Percentiles rank a stretch among this genome's conserved stretches.
These are phyloP conservation scores for Heterochromis multidens DNA, from an alignment of 2,113 vertebrate species.

Conservation along the genomic window DNA sequence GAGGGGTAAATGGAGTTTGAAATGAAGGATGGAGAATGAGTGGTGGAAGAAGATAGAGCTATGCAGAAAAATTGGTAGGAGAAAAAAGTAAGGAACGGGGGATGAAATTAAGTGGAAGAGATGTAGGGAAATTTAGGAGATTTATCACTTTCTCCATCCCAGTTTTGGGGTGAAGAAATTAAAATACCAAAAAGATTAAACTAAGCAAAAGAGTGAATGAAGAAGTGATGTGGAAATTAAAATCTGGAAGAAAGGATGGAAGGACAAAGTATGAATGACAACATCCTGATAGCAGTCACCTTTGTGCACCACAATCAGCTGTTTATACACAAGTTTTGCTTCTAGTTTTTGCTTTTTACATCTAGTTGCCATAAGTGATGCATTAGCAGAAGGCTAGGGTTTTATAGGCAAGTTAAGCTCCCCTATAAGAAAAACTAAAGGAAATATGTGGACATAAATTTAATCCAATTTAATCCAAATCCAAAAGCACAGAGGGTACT, in stretches of 20 bases:
- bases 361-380: not conserved
- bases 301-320: not conserved
- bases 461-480: too few species aligned
- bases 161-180: not conserved
- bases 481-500: rapidly evolving
- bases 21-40: not conserved
- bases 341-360: not conserved
- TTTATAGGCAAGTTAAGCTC: not conserved
- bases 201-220: not conserved
- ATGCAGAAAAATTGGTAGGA: not conserved
- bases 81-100: not conserved
- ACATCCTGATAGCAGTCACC: not conserved
- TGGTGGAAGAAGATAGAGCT: not conserved
- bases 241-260: not conserved
- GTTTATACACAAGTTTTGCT: rapidly evolving
- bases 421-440: too few species aligned
- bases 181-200: not conserved
- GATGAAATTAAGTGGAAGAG: not conserved
- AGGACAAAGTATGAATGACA: not conserved
- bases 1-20: not conserved
- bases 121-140: not conserved
- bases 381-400: not conserved
- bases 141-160: rapidly evolving
- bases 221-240: not conserved
- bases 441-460: too few species aligned